Evolutionary conservation across 2,888 invertebrate genomes (phyloP), one percentile per base, ranked within the genome.

Genomic region (Ligdia adustata): DNA sequence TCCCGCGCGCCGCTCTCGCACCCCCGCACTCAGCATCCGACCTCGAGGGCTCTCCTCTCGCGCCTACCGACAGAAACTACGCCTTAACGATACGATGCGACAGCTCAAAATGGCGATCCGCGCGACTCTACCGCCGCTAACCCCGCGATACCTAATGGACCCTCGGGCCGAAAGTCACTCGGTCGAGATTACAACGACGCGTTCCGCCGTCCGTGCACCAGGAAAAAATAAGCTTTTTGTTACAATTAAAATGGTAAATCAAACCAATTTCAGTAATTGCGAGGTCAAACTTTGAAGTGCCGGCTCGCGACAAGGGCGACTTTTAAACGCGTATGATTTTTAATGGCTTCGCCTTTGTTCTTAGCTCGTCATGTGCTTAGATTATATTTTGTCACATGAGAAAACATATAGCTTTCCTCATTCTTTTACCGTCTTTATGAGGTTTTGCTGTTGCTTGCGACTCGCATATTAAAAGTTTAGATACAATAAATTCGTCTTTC

Each of bases 231-330:
- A 84, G 86, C 86, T 89, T 90, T 89, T 88, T 88, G 86, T 88
- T 86, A 89, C 88, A 89, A 88, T 89, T 89, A 87, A 89, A 89
- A 89, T 88, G 87, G 85, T 88, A 89, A 88, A 89, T 90, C 89
- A 88, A 89, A 90, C 88, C 87, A 90, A 87, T 89, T 90, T 87
- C 85, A 84, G 86, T 88, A 88, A 89, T 88, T 89, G 88, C 86
- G 84, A 80, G 85, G 83, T 85, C 85, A 86, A 85, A 86, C 82
- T 87, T 86, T 82, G 74, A 75, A 88, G 82, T 79, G 79, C 67
- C 66, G 74, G 76, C 73, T 73, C 74, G 75, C 79, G 71, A 65
- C 68, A 67, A 71, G 60, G 71, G 67, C 69, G 70, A 69, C 66
- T 79, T 82, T 82, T 70, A 69, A 79, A 73, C 77, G 75, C 78